These are phyloP conservation scores for Uropsilus gracilis DNA, from an alignment of 2,113 vertebrate species.

Conservation along the genomic window DNA sequence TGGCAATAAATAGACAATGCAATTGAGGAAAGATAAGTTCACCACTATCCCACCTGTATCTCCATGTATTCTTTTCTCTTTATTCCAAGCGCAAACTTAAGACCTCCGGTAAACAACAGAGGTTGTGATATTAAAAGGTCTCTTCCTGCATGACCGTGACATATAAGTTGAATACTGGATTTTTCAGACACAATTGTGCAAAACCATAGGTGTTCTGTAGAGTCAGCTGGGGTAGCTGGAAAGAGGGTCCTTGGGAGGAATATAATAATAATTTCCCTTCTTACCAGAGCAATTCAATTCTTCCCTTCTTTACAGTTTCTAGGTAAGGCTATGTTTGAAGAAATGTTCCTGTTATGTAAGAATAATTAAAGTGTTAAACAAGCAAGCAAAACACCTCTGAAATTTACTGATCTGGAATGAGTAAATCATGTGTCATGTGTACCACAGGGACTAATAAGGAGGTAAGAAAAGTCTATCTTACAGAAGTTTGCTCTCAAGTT, in stretches of 20 bases:
- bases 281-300: neutral
- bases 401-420: neutral
- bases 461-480: neutral
- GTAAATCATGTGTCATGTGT: neutral
- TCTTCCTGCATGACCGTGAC: neutral
- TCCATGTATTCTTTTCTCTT: neutral
- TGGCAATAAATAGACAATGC: neutral
- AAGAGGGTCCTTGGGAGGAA: neutral
- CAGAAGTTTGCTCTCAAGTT: neutral
- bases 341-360: neutral
- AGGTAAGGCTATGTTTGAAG: neutral
- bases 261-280: neutral
- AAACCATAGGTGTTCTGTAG: neutral
- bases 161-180: slow-evolving; percentile 6
- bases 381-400: neutral
- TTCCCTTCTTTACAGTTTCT: neutral
- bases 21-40: neutral
- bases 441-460: neutral
- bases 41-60: neutral
- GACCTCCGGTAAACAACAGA: neutral
- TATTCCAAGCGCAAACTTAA: neutral
- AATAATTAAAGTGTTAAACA: neutral
- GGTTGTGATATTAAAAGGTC: slow-evolving; percentile 8
- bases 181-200: neutral
- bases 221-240: neutral